Evolutionary conservation across 92 coral and sea anemone species (phyloP), one percentile per base, ranked within the genome.

Genomic region (Montipora capitata): DNA sequence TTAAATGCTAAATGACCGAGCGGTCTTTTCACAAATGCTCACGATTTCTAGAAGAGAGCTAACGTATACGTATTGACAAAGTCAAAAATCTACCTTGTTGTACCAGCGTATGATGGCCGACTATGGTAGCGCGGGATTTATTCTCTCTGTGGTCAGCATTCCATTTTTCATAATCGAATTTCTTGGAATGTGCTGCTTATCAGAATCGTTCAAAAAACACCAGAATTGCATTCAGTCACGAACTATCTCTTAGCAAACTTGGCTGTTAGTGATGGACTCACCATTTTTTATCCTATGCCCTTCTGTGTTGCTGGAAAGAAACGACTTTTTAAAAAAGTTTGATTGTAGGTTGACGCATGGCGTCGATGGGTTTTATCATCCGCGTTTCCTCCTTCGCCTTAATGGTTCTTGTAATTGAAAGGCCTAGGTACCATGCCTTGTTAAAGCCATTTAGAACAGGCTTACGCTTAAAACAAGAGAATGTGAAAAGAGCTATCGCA

Each of bases 101-200:
- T 7, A 45, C 51, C 51, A 45, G 51, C 51, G 5, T 45, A 45
- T 7, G 51, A 45, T 45, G 51, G 51, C 51, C 51, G 51, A 45
- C 51, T 45, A 40, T 70, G 18, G 7, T 45, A 45, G 51, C 51
- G 51, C 51, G 51, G 51, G 51, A 45, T 45, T 45, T 45, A 45
- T 45, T 45, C 51, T 45, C 51, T 45, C 51, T 45, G 7, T 45
- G 51, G 17, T 15, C 12, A 3, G 15, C 49, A 70, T 40, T 38
- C 76, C 76, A 44, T 38, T 70, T 44, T 12, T 38, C 10, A 13
- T 70, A 3, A 38, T 15, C 14, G 76, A 51, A 35, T 40, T 70
- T 2, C 40, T 70, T 17, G 76, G 76, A 70, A 70, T 70, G 54
- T 70, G 49, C 17, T 70, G 76, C 51, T 70, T 17, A 70, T 70